Conservation (phyloP, 2,888 invertebrate genomes). For the Tenodera sinensis region DNA sequence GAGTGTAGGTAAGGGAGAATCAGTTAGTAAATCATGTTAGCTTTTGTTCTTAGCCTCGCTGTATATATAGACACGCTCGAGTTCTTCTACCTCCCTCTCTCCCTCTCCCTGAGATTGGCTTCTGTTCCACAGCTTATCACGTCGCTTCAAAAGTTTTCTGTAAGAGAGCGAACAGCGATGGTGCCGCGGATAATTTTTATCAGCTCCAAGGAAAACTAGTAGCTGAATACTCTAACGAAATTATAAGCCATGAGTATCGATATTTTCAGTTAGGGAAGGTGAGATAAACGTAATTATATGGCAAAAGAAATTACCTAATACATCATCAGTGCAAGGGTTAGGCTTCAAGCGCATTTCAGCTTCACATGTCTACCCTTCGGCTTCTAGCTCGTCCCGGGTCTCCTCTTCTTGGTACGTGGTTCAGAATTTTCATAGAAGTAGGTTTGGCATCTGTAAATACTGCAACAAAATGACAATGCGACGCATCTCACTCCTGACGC, state of each 20-base stretch:
- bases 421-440: too few species aligned
- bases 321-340: too few species aligned
- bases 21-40: constrained; percentile 28
- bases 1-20: constrained; percentile 14
- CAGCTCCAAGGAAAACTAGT: not conserved
- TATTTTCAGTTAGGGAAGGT: not conserved
- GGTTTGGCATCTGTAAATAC: too few species aligned
- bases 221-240: constrained; percentile 3
- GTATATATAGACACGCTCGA: constrained; percentile 13
- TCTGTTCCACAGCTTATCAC: constrained; percentile 4
- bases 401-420: too few species aligned
- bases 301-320: too few species aligned
- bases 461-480: too few species aligned
- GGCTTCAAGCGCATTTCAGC: too few species aligned
- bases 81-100: not conserved
- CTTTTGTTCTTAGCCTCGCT: constrained; percentile 25
- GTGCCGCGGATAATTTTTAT: not conserved
- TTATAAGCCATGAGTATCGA: constrained; percentile 5
- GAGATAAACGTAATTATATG: too few species aligned
- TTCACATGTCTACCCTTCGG: too few species aligned
- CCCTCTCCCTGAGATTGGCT: not conserved
- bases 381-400: too few species aligned
- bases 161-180: not conserved
- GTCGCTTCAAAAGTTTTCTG: constrained; percentile 16
- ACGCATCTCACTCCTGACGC: too few species aligned